phyloP scores from a whole-genome alignment of 2,113 vertebrate genomes.

The Erythrocercus mccallii region DNA sequence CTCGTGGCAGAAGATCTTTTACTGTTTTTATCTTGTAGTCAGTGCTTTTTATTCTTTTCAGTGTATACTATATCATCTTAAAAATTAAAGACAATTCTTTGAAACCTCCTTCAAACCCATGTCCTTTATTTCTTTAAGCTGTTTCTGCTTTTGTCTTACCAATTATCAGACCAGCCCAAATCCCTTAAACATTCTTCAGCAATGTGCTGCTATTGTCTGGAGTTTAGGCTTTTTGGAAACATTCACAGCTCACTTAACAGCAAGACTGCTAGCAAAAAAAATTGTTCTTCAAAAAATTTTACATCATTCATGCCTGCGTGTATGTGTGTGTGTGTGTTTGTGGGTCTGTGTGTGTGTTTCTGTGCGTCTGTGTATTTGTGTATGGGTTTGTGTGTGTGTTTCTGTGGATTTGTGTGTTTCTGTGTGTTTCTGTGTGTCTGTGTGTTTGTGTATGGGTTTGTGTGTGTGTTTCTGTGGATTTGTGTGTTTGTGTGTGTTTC shows the following conservation, averaged over 20 bases:
- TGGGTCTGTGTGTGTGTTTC: background rate
- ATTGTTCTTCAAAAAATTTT: constrained; percentile 19
- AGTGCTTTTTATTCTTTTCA: background rate
- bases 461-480: too few species aligned
- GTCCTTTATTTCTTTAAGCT: constrained; percentile 2
- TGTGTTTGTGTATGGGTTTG: background rate
- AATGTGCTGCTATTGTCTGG: constrained; percentile 31
- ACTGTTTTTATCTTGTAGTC: background rate
- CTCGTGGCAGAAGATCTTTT: background rate
- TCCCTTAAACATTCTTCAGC: constrained; percentile 20
- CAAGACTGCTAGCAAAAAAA: background rate
- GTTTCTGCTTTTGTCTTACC: background rate
- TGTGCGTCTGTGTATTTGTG: too few species aligned
- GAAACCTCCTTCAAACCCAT: background rate
- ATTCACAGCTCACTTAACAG: background rate
- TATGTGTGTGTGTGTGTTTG: background rate
- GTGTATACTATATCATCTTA: background rate
- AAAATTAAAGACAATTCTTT: background rate
- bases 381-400: background rate
- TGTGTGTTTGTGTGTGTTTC: too few species aligned
- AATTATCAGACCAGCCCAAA: constrained; percentile 33
- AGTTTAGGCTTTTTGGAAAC: constrained; percentile 1
- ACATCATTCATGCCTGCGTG: background rate
- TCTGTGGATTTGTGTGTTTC: background rate
- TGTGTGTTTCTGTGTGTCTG: background rate